These are phyloP conservation scores for Mola mola DNA, from an alignment of 2,113 vertebrate species.

Conservation along the genomic window DNA sequence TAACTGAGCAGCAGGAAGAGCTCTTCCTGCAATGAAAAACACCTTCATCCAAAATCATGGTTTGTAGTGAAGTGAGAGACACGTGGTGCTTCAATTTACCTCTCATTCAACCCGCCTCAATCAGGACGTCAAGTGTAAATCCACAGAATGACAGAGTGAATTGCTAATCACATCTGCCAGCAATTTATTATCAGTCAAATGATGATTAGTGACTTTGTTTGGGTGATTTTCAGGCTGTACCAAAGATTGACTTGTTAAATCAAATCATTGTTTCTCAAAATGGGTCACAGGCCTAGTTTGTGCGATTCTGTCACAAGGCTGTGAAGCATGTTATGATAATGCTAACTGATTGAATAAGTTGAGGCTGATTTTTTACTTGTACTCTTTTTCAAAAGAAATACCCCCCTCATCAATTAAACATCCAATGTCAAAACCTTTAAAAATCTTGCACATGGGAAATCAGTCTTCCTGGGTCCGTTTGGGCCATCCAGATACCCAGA, in stretches of 20 bases:
- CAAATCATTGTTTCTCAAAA: conserved; percentile 32
- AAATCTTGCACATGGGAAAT: no score
- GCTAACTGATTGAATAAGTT: background rate
- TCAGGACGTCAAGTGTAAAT: conserved; percentile 26
- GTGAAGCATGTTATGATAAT: background rate
- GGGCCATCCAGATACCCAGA: no score
- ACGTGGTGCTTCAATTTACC: conserved; percentile 31
- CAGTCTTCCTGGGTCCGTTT: no score
- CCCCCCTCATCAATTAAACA: no score
- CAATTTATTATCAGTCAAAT: conserved; percentile 13
- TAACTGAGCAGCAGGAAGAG: conserved; percentile 28
- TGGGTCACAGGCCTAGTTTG: conserved; percentile 35
- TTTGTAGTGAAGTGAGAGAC: conserved; percentile 43
- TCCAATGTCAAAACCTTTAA: no score
- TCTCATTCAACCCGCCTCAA: conserved; percentile 38
- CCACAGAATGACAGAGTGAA: conserved; percentile 35
- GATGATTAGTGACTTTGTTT: conserved; percentile 28
- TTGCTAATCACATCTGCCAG: conserved; percentile 41
- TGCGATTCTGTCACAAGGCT: conserved; percentile 1
- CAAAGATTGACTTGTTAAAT: conserved; percentile 32
- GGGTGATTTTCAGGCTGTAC: conserved; percentile 12
- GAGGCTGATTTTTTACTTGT: background rate
- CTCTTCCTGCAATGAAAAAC: conserved; percentile 44
- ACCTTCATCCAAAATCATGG: conserved; percentile 28
- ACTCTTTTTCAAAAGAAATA: no score